Evolutionary conservation across 2,113 vertebrate species (phyloP).

Genomic region (Scytalopus superciliaris): DNA sequence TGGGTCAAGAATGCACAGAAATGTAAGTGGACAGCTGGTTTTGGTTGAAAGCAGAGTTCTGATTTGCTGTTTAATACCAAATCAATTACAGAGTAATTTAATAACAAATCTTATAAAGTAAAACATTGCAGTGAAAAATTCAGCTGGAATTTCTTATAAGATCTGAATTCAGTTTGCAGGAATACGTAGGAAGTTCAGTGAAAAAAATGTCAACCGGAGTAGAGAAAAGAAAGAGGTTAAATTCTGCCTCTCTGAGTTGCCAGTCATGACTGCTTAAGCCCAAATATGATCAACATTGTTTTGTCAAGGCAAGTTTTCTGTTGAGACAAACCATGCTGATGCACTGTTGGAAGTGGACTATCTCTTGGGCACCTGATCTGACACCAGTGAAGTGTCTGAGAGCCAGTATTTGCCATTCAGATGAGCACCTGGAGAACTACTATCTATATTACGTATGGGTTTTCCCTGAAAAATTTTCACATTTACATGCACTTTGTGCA

Average conservation of each 20-base stretch:
- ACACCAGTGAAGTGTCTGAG: not conserved
- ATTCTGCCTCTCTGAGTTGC: not conserved
- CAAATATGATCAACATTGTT: not conserved
- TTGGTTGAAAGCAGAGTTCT: constrained; percentile 51
- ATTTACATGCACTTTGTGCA: constrained; percentile 39
- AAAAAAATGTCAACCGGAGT: not conserved
- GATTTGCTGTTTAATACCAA: constrained; percentile 64
- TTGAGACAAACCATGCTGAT: not conserved
- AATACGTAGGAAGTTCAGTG: not conserved
- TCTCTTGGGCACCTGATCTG: not conserved
- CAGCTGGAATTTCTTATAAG: constrained; percentile 13
- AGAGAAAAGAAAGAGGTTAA: not conserved
- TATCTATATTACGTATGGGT: not conserved
- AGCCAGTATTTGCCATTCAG: not conserved
- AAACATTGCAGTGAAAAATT: constrained; percentile 23
- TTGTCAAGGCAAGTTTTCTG: not conserved
- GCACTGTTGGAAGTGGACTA: not conserved
- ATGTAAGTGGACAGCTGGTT: constrained; percentile 35
- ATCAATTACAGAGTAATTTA: constrained; percentile 48
- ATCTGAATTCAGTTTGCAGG: constrained; percentile 8
- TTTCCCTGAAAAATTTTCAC: constrained; percentile 17
- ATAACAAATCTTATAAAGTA: constrained; percentile 53
- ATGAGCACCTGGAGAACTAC: constrained; percentile 49
- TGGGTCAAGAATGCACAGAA: constrained; percentile 46
- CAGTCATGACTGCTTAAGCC: not conserved